Evolutionary conservation across 2,797 vertebrate species (phyloP).

Genomic region (Squalus acanthias): DNA sequence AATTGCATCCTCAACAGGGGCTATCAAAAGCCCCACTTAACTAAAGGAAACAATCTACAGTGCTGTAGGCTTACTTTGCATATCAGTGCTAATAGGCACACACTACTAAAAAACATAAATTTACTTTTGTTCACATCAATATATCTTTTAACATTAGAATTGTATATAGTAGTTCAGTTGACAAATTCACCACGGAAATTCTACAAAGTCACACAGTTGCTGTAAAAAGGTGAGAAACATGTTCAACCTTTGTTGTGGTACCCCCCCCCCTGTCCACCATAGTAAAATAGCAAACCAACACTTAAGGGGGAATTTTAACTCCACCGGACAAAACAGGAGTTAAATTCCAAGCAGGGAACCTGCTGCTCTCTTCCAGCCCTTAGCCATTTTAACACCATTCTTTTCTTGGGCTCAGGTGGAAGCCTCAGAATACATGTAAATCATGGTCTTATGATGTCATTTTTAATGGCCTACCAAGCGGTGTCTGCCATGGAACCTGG

Average conservation of each 20-base stretch:
- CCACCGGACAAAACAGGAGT: not conserved
- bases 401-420: not conserved
- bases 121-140: not conserved
- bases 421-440: not conserved
- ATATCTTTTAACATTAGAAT: not conserved
- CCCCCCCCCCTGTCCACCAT: not conserved
- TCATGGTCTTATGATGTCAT: not conserved
- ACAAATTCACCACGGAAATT: not conserved
- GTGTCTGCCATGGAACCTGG: not conserved
- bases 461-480: not conserved
- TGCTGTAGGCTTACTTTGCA: not conserved
- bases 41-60: not conserved
- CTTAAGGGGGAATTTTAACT: not conserved
- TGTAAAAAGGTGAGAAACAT: not conserved
- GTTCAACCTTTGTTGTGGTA: not conserved
- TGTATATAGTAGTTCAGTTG: not conserved
- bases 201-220: not conserved
- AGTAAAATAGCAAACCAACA: not conserved
- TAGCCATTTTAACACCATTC: not conserved
- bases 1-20: not conserved
- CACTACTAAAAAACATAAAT: not conserved
- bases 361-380: not conserved
- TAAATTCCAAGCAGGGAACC: not conserved
- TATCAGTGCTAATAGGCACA: not conserved
- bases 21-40: not conserved